These are phyloP conservation scores for Laticauda colubrina DNA, from an alignment of 2,113 vertebrate species.

Conservation along the genomic window DNA sequence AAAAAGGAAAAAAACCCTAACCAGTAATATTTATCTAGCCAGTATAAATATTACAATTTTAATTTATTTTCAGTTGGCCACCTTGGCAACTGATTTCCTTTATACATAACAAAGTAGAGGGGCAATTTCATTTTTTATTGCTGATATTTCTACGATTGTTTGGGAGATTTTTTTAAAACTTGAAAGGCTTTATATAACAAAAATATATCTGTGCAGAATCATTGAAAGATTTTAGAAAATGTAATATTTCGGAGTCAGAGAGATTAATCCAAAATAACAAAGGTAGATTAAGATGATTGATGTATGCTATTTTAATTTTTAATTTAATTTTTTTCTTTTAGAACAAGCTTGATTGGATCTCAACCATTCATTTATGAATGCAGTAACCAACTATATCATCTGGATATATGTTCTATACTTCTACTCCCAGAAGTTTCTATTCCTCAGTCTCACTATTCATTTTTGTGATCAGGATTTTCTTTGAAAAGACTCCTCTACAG, in stretches of 20 bases:
- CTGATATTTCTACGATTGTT: background rate
- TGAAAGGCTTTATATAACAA: background rate
- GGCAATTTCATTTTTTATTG: background rate
- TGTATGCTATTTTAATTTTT: background rate
- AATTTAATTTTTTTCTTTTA: background rate
- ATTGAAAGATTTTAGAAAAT: background rate
- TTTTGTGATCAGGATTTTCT: background rate
- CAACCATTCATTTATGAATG: background rate
- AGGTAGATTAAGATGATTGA: background rate
- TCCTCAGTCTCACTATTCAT: background rate
- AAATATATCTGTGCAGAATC: background rate
- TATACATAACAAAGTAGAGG: background rate
- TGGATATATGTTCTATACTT: background rate
- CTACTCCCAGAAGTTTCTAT: background rate
- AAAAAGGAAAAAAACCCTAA: background rate
- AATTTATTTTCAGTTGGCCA: background rate
- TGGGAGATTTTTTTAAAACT: background rate
- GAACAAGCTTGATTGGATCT: background rate
- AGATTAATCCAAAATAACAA: background rate
- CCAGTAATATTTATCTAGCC: background rate
- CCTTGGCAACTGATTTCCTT: background rate
- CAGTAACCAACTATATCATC: background rate
- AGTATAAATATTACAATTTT: background rate
- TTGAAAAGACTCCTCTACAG: background rate
- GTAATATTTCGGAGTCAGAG: background rate